Evolutionary conservation across 2,888 invertebrate genomes (phyloP).

Genomic region (Caenorhabditis zanzibari): DNA sequence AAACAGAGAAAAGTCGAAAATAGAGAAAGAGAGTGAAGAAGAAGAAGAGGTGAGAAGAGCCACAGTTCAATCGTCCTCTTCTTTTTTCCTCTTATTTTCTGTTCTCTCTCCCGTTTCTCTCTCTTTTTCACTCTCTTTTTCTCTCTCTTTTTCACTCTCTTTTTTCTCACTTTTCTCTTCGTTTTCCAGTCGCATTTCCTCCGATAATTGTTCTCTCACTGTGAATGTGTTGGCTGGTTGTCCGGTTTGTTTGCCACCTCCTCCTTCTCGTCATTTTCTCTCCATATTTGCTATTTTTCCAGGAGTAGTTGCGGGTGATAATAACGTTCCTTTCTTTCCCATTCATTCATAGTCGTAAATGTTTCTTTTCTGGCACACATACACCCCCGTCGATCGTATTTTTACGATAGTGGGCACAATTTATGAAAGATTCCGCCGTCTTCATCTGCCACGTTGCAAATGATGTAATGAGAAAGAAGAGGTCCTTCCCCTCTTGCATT

Average conservation of each 20-base stretch:
- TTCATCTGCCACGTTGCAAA: constrained; percentile 6
- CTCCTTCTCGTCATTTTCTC: constrained; percentile 10
- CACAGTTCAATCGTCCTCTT: constrained; percentile 48
- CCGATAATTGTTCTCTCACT: constrained; percentile 27
- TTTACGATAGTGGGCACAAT: neutral
- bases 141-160: constrained; percentile 8
- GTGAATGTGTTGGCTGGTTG: constrained; percentile 14
- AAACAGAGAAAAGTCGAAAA: constrained; percentile 1
- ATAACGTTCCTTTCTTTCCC: neutral
- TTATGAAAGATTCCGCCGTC: neutral
- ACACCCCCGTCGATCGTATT: neutral
- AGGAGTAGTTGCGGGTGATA: constrained; percentile 11
- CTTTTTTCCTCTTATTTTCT: neutral
- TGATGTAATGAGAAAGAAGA: neutral
- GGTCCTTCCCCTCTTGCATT: no score
- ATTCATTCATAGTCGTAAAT: neutral
- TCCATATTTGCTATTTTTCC: constrained; percentile 26
- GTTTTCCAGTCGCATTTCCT: constrained; percentile 29
- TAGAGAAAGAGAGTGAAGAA: neutral
- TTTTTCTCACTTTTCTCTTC: constrained; percentile 7
- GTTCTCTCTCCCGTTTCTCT: neutral
- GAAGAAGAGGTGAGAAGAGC: constrained; percentile 19
- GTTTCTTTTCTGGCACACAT: neutral
- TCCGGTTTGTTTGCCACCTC: constrained; percentile 33
- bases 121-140: constrained; percentile 2